Evolutionary conservation across 2,797 vertebrate species (phyloP), one percentile per base, ranked within the genome.

Genomic region (Platyrinchus mystaceus): DNA sequence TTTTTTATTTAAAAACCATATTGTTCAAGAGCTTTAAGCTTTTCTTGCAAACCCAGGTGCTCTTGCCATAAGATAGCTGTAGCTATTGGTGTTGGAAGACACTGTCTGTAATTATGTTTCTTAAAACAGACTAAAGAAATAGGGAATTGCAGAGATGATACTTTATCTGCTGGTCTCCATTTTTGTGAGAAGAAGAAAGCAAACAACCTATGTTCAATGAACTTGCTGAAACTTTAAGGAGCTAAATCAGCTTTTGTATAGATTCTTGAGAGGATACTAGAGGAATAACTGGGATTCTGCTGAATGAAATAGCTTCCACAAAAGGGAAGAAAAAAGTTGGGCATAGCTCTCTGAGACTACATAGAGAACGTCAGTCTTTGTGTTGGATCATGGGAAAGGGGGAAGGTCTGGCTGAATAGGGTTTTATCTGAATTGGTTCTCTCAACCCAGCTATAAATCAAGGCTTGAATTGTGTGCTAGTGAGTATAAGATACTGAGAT

Each of bases 351-450:
- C n/a, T 32, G 49, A 91, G 53, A 50, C 17, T 27, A 19, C 32
- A 8, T 12, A 43, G 82, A 49, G 85, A 85, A 87, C 37, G 58
- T 90, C 85, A 69, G 32, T 27, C 7, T 93, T 75, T 53, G 53
- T 50, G 44, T 43, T 94, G 77, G 70, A 63, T 94, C 64, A 70
- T 68, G 43, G 52, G 78, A 60, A 86, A 93, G 53, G 71, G 70
- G 88, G 60, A 91, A 76, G 34, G 70, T 91, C 94, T 84, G 74
- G 30, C 87, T 64, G 73, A 90, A n/a, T 10, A 84, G 47, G 87
- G 68, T 95, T 97, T 96, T 92, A 87, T 93, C 74, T 87, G 84
- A 96, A 93, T 90, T 92, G 68, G 68, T 97, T 96, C 90, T 80
- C 52, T 86, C 87, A 90, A 44, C 43, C 37, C 21, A 55, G 58